Conservation (phyloP, 2,797 vertebrate species). For the Melanotaenia parkinsoni region DNA sequence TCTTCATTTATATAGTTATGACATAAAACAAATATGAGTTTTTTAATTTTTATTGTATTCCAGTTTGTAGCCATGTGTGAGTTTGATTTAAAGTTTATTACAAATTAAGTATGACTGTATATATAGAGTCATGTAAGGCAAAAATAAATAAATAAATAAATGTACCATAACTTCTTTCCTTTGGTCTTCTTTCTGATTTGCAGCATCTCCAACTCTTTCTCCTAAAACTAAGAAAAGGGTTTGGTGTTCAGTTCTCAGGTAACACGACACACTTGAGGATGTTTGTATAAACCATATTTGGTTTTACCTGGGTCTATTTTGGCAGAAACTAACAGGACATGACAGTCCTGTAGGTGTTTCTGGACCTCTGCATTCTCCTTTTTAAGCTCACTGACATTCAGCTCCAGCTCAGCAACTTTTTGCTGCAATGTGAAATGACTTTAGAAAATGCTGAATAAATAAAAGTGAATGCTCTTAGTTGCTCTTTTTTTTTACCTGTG, state of each 20-base stretch:
- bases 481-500: slow-evolving; percentile 74
- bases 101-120: background rate
- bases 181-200: slow-evolving; percentile 69
- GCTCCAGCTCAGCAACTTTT: slow-evolving; percentile 62
- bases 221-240: slow-evolving; percentile 73
- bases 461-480: background rate
- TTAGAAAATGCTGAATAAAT: background rate
- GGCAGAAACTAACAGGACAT: slow-evolving; percentile 71
- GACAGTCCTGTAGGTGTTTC: slow-evolving; percentile 78
- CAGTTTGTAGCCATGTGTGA: background rate
- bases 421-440: slow-evolving; percentile 55
- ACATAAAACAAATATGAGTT: slow-evolving; percentile 3
- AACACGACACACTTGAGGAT: background rate
- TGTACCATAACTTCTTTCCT: slow-evolving; percentile 79
- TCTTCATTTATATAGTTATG: slow-evolving; percentile 6
- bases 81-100: slow-evolving; percentile 9
- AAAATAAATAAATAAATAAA: slow-evolving; percentile 33
- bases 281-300: background rate
- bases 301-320: slow-evolving; percentile 80
- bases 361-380: slow-evolving; percentile 74
- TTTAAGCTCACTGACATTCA: slow-evolving; percentile 68
- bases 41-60: background rate
- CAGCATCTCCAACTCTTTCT: slow-evolving; percentile 66
- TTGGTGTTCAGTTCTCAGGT: background rate
- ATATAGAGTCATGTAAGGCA: background rate